Evolutionary conservation across 2,888 invertebrate species (phyloP).

Genomic region (Ernsta delagoae): DNA sequence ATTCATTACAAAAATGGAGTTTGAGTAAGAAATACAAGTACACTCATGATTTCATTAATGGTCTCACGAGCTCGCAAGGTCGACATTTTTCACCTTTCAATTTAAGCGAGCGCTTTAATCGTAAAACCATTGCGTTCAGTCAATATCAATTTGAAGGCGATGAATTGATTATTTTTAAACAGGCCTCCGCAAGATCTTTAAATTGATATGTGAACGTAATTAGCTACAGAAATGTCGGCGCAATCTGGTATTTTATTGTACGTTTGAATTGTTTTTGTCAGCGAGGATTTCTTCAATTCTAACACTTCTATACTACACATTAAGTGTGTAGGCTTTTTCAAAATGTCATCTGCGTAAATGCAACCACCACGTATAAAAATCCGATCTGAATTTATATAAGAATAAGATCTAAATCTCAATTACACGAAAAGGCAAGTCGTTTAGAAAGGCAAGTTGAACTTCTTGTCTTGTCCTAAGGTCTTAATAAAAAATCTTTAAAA

Average conservation of each 20-base stretch:
- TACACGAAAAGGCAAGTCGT: conserved; percentile 71
- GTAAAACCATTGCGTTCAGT: conserved; percentile 39
- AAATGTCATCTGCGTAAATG: conserved; percentile 1
- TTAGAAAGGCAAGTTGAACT: conserved; percentile 74
- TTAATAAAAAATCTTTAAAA: conserved; percentile 46
- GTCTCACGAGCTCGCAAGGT: conserved; percentile 42
- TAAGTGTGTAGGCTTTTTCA: conserved; percentile 8
- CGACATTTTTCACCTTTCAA: conserved; percentile 43
- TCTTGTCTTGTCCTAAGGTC: conserved; percentile 57
- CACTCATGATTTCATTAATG: conserved; percentile 40
- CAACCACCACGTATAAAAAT: conserved; percentile 28
- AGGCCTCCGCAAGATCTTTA: conserved; percentile 41
- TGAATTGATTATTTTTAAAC: conserved; percentile 32
- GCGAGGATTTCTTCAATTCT: conserved; percentile 13
- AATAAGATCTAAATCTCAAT: conserved; percentile 52
- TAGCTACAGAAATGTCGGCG: conserved; percentile 44
- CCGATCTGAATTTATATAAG: conserved; percentile 20
- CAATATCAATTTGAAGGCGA: conserved; percentile 38
- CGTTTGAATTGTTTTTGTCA: conserved; percentile 10
- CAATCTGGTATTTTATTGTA: conserved; percentile 3
- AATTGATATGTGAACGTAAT: conserved; percentile 64
- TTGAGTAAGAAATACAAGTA: conserved; percentile 39
- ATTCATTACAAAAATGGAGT: conserved; percentile 42
- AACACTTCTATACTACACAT: background rate
- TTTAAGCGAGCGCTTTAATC: conserved; percentile 37